Base-by-base conservation (phyloP, 2,888 invertebrate genomes). In the Acleris literana region DNA sequence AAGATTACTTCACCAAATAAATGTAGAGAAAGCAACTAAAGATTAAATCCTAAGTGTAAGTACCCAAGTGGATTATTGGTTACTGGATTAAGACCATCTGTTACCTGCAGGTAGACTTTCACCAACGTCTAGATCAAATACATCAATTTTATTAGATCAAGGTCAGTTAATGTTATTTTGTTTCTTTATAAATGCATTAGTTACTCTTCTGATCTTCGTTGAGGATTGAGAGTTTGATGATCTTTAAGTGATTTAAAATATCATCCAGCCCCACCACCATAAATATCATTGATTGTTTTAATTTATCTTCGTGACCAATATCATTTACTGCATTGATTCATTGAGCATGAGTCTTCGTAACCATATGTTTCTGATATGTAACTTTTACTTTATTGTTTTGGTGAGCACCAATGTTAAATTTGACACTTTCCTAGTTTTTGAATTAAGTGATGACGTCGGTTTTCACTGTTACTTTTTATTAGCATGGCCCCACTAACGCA, bases 391-490 rank as follows among this genome's bases (percentile, higher is more conserved):
- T 11, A 33, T 33, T 11, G 9, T 33, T 33, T 9, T 11, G 33
- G 4, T 33, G 33, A 9, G 33, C 3, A 33, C 1, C 33, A 33
- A 33, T 20, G 18, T n/a, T 16, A 43, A 55, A 51, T 20, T 48
- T 33, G 25, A 16, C 46, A 44, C 44, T 63, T 63, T 52, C 51
- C 3, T 46, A 18, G 11, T 53, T 53, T n/a, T 5, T 25, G 16
- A 44, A 17, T 46, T 20, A 3, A 22, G 16, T 7, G n/a, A 22
- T 20, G 56, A 57, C 22, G 57, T 46, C 51, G 7, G 25, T 33
- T 56, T 54, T 54, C 22, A 64, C 64, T 49, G 64, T 59, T 59
- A 54, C 54, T 49, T 54, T 64, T 48, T 29, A 46, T 53, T 59
- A 64, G n/a, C 64, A 25, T 2, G n/a, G 22, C 59, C 39, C 3